These are phyloP conservation scores for Drosophila formosana DNA, from an alignment of 2,888 invertebrate genomes.

Conservation along the genomic window DNA sequence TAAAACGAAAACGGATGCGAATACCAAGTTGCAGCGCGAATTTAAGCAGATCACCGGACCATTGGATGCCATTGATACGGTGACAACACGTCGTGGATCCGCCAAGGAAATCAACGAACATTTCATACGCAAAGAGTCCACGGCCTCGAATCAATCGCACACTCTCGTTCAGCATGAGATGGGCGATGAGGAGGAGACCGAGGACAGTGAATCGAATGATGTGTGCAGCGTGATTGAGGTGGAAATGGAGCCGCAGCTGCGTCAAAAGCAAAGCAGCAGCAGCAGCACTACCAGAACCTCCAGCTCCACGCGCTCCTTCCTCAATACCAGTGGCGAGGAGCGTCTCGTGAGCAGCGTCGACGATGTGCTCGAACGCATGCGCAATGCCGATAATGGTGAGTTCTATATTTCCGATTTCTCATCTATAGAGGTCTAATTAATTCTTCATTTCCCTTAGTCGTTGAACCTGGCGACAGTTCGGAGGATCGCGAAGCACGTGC, in stretches of 20 bases:
- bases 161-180: slow-evolving; percentile 31
- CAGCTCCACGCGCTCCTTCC: slow-evolving; percentile 87
- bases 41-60: slow-evolving; percentile 67
- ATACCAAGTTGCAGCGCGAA: slow-evolving; percentile 59
- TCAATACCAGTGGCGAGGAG: slow-evolving; percentile 88
- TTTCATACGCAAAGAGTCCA: slow-evolving; percentile 88
- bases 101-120: slow-evolving; percentile 92
- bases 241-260: slow-evolving; percentile 68
- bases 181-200: slow-evolving; percentile 73
- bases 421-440: not conserved
- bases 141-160: slow-evolving; percentile 70
- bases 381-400: slow-evolving; percentile 90
- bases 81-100: slow-evolving; percentile 88
- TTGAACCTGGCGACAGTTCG: slow-evolving; percentile 88
- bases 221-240: slow-evolving; percentile 75
- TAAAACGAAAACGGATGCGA: slow-evolving; percentile 50
- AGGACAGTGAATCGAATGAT: slow-evolving; percentile 76
- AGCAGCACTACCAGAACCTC: slow-evolving; percentile 64
- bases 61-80: slow-evolving; percentile 34
- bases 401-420: not conserved
- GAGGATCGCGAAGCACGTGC: slow-evolving; percentile 91
- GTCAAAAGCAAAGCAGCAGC: slow-evolving; percentile 71
- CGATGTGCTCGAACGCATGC: slow-evolving; percentile 92
- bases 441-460: slow-evolving; percentile 85
- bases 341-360: slow-evolving; percentile 91